These are phyloP conservation scores for Lasioglossum oenotherae DNA, from an alignment of 2,888 invertebrate genomes.

Conservation along the genomic window DNA sequence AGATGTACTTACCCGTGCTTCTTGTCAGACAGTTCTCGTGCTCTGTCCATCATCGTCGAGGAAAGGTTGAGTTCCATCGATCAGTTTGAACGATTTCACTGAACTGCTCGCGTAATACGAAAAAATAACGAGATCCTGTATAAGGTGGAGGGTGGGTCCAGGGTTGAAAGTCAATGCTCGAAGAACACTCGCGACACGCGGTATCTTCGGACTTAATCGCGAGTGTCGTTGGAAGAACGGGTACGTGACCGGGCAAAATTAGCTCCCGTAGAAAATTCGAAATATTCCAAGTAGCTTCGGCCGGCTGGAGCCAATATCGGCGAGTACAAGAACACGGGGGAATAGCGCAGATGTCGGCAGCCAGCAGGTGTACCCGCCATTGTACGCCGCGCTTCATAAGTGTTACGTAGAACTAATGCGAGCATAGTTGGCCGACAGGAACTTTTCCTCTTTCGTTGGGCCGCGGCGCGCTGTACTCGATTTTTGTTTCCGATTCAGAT, in stretches of 20 bases:
- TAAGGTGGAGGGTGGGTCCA: background rate
- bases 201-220: slow-evolving; percentile 49
- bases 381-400: slow-evolving; percentile 47
- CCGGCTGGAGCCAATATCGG: slow-evolving; percentile 60
- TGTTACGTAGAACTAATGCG: slow-evolving; percentile 36
- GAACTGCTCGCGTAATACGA: too few relatives aligned
- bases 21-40: background rate
- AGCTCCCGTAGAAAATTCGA: slow-evolving; percentile 60
- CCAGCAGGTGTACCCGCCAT: slow-evolving; percentile 54
- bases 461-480: background rate
- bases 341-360: slow-evolving; percentile 62
- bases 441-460: slow-evolving; percentile 24
- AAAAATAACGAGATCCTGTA: background rate
- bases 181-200: slow-evolving; percentile 1
- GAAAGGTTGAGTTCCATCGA: background rate
- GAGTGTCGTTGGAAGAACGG: slow-evolving; percentile 30
- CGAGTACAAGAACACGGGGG: slow-evolving; percentile 48
- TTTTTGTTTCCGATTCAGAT: background rate
- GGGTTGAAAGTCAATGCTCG: background rate
- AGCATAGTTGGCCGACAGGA: background rate
- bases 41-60: background rate
- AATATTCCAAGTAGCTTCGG: slow-evolving; percentile 56
- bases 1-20: background rate
- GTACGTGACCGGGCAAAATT: slow-evolving; percentile 56
- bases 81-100: background rate